A percentile compares a stretch with the other conserved stretches of the same genome.
phyloP scores from a whole-genome alignment of 2,888 invertebrate species.

The Hydriomena furcata region DNA sequence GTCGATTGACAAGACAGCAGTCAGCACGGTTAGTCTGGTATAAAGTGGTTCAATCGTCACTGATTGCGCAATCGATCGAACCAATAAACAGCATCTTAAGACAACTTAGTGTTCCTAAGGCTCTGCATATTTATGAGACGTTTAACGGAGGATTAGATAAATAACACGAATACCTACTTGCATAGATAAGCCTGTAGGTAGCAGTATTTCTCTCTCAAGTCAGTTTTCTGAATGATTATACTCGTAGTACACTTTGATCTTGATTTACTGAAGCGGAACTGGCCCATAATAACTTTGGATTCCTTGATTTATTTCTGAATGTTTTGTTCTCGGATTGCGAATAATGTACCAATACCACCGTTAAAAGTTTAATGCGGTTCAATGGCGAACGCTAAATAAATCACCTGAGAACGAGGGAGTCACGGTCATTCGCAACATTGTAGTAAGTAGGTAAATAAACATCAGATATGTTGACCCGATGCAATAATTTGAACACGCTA shows the following conservation, averaged over 20 bases:
- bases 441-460: neutral
- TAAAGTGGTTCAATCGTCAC: slow-evolving; percentile 36
- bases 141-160: slow-evolving; percentile 55
- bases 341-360: slow-evolving; percentile 4
- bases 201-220: slow-evolving; percentile 28
- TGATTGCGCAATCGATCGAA: slow-evolving; percentile 50
- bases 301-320: slow-evolving; percentile 15
- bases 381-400: neutral
- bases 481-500: slow-evolving; percentile 4
- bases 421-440: slow-evolving; percentile 15
- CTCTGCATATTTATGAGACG: slow-evolving; percentile 57
- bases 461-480: slow-evolving; percentile 1
- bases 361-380: slow-evolving; percentile 1
- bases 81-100: slow-evolving; percentile 47
- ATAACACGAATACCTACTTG: slow-evolving; percentile 43
- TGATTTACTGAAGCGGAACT: slow-evolving; percentile 23
- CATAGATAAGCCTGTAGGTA: slow-evolving; percentile 40
- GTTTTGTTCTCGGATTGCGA: slow-evolving; percentile 5
- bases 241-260: slow-evolving; percentile 19
- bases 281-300: slow-evolving; percentile 12
- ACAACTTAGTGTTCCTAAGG: slow-evolving; percentile 51
- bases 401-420: slow-evolving; percentile 4
- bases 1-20: slow-evolving; percentile 40
- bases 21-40: slow-evolving; percentile 28
- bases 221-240: slow-evolving; percentile 26